phyloP scores from a whole-genome alignment of 2,797 vertebrate genomes.

The Sebastes hubbsi region DNA sequence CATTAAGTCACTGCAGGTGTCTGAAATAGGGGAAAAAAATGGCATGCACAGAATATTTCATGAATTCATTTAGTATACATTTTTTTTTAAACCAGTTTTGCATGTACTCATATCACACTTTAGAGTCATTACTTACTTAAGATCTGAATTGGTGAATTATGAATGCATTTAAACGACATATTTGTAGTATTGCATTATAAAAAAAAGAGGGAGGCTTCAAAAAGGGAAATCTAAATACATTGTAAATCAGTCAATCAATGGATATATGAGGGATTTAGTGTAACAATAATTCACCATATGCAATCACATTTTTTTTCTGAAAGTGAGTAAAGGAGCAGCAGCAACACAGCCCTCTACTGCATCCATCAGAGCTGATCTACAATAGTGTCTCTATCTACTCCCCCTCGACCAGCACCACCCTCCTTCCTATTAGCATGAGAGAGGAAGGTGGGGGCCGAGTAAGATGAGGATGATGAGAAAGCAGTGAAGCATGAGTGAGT shows the following conservation, averaged over 20 bases:
- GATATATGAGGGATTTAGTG: not conserved
- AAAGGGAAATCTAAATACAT: not conserved
- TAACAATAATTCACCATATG: not conserved
- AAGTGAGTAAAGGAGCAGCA: constrained; percentile 17
- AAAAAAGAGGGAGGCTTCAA: not conserved
- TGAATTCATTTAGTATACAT: not conserved
- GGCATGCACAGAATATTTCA: not conserved
- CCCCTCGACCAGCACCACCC: not conserved
- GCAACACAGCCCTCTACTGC: constrained; percentile 12
- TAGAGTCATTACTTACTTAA: not conserved
- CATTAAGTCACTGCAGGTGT: constrained; percentile 58
- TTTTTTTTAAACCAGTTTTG: not conserved
- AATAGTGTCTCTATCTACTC: constrained; percentile 51
- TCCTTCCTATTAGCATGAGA: constrained; percentile 40
- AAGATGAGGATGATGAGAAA: constrained; percentile 67
- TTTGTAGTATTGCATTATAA: not conserved
- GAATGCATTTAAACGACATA: not conserved
- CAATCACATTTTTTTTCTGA: not conserved
- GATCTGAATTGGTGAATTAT: not conserved
- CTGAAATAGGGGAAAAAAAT: constrained; percentile 11
- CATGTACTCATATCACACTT: not conserved
- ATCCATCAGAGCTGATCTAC: constrained; percentile 49
- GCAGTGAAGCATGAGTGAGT: constrained; percentile 56
- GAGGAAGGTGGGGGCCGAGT: constrained; percentile 17
- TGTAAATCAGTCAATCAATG: not conserved